Conservation (phyloP, 2,888 invertebrate genomes). For the Tridacna gigas region DNA sequence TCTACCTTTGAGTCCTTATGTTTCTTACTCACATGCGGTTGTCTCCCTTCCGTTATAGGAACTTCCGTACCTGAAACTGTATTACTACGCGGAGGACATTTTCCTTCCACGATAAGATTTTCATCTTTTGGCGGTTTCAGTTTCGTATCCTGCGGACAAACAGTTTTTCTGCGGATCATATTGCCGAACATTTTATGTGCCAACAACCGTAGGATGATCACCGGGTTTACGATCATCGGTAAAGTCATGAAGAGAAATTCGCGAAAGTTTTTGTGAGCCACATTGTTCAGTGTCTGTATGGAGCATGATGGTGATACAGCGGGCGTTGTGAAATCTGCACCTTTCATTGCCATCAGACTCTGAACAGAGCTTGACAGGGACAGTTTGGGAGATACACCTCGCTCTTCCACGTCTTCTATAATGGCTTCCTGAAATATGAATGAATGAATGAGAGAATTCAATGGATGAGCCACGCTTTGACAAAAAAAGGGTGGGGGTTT, state of each 20-base stretch:
- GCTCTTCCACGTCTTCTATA: slow-evolving; percentile 69
- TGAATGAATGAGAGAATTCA: background rate
- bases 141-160: slow-evolving; percentile 71
- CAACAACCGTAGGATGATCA: slow-evolving; percentile 87
- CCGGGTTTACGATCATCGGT: slow-evolving; percentile 87
- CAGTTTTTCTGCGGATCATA: slow-evolving; percentile 85
- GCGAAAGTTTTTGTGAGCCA: slow-evolving; percentile 74
- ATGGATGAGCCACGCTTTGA: too few species aligned
- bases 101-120: slow-evolving; percentile 69
- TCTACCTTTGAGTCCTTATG: slow-evolving; percentile 24
- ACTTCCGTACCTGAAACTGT: background rate
- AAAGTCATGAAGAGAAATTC: slow-evolving; percentile 83
- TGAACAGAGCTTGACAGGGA: slow-evolving; percentile 72
- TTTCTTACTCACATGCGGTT: background rate
- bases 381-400: slow-evolving; percentile 67
- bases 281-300: slow-evolving; percentile 74
- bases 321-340: slow-evolving; percentile 70
- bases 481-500: too few species aligned
- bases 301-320: slow-evolving; percentile 78
- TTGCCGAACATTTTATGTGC: slow-evolving; percentile 87
- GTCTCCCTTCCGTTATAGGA: slow-evolving; percentile 15
- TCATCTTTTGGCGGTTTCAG: slow-evolving; percentile 77
- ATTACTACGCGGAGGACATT: slow-evolving; percentile 69
- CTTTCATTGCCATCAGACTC: slow-evolving; percentile 51
- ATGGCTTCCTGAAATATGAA: slow-evolving; percentile 74